A percentile compares a stretch with the other conserved stretches of the same genome.
Conservation (phyloP, 2,888 invertebrate species). For the Mimas tiliae region DNA sequence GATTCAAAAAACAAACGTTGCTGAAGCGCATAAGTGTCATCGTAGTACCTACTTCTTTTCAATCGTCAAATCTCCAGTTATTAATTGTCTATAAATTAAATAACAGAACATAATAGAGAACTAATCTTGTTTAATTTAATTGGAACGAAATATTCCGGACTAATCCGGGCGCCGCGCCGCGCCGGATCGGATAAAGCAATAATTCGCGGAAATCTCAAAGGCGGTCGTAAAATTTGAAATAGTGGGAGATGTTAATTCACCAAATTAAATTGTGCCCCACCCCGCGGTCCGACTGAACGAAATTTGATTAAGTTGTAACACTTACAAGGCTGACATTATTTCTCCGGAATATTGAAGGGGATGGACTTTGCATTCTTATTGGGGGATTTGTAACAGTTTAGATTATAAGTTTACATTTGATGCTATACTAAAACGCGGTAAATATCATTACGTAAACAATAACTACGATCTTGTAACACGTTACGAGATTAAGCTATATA, state of each 20-base stretch:
- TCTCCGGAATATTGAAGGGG: constrained; percentile 38
- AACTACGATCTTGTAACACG: not conserved
- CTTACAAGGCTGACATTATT: constrained; percentile 71
- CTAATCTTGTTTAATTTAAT: constrained; percentile 15
- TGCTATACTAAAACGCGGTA: no score
- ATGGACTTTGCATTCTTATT: not conserved
- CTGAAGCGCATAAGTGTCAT: no score
- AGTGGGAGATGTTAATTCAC: constrained; percentile 74
- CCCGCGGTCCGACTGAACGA: constrained; percentile 62
- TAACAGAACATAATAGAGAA: constrained; percentile 10
- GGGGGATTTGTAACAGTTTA: not conserved
- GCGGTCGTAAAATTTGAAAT: constrained; percentile 65
- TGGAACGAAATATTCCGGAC: constrained; percentile 24
- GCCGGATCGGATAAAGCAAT: constrained; percentile 23
- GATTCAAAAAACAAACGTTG: no score
- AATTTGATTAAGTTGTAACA: constrained; percentile 79
- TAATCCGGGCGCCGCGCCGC: constrained; percentile 24
- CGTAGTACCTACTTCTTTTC: no score
- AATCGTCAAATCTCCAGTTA: not conserved
- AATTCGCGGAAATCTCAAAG: constrained; percentile 52
- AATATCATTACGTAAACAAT: not conserved
- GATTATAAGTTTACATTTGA: not conserved
- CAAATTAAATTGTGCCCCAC: constrained; percentile 68
- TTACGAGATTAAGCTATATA: no score
- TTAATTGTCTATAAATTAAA: not conserved